phyloP scores from a whole-genome alignment of 2,888 invertebrate genomes.

The Sympetrum striolatum region DNA sequence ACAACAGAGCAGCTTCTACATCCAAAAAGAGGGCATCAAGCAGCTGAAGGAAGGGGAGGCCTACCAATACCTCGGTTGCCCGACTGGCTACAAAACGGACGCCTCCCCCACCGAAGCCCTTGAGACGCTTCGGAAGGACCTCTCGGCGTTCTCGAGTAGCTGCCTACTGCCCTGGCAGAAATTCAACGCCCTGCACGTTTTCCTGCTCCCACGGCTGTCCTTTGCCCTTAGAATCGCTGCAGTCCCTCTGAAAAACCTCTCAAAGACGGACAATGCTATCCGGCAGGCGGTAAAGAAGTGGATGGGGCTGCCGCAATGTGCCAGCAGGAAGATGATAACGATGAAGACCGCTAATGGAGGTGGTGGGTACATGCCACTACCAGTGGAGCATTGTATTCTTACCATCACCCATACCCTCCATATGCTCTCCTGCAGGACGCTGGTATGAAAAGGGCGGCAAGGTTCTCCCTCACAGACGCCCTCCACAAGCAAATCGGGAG shows the following conservation, averaged over 20 bases:
- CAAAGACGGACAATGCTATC: not conserved
- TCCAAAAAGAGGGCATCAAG: not conserved
- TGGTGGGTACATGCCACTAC: conserved; percentile 26
- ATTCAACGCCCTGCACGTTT: conserved; percentile 50
- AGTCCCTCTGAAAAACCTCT: not conserved
- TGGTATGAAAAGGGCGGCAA: not conserved
- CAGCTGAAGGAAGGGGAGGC: conserved; percentile 21
- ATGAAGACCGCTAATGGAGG: not conserved
- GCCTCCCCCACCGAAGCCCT: conserved; percentile 48
- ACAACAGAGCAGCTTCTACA: not conserved
- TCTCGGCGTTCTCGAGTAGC: not conserved
- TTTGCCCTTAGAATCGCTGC: not conserved
- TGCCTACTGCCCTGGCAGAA: conserved; percentile 52
- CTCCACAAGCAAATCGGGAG: not conserved
- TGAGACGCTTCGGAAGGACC: conserved; percentile 44
- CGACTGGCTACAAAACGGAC: conserved; percentile 52
- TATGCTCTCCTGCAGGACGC: conserved; percentile 17
- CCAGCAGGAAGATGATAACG: not conserved
- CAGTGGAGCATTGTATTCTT: not conserved
- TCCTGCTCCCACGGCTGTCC: conserved; percentile 46
- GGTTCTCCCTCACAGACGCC: not conserved
- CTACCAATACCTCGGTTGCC: conserved; percentile 54
- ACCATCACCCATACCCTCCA: conserved; percentile 44
- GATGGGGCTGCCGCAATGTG: not conserved
- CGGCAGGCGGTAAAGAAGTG: not conserved